phyloP scores from a whole-genome alignment of 2,888 invertebrate species.

The Trimorus sp. region DNA sequence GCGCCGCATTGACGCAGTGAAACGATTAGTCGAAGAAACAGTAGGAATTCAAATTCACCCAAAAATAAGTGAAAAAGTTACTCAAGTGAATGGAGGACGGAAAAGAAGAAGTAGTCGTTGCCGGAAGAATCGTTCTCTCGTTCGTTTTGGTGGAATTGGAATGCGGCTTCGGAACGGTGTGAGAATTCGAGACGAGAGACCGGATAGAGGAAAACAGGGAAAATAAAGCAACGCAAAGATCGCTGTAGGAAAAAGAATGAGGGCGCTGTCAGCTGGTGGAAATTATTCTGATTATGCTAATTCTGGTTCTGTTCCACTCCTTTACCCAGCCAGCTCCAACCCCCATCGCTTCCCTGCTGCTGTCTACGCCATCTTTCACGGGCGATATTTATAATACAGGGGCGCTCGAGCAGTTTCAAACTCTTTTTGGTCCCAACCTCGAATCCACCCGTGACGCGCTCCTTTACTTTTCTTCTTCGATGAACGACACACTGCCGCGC shows the following conservation, averaged over 20 bases:
- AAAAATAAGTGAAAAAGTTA: constrained; percentile 66
- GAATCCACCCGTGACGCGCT: constrained; percentile 63
- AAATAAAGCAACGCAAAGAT: constrained; percentile 81
- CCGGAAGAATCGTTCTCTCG: constrained; percentile 64
- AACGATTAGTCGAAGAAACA: constrained; percentile 66
- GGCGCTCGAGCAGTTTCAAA: constrained; percentile 81
- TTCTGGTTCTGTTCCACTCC: constrained; percentile 83
- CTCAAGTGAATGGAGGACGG: constrained; percentile 56
- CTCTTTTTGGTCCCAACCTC: constrained; percentile 77
- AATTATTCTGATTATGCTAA: constrained; percentile 86
- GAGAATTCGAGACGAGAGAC: constrained; percentile 74
- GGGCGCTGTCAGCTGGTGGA: constrained; percentile 85
- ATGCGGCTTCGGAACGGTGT: constrained; percentile 70
- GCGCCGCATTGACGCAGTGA: constrained; percentile 64
- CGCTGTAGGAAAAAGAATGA: constrained; percentile 83
- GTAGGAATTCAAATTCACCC: constrained; percentile 57
- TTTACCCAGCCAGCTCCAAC: constrained; percentile 79
- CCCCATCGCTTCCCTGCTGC: constrained; percentile 78
- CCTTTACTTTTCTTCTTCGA: constrained; percentile 67
- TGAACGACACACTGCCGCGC: constrained; percentile 66
- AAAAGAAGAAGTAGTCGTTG: constrained; percentile 59
- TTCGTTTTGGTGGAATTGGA: constrained; percentile 68
- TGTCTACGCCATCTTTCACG: constrained; percentile 82
- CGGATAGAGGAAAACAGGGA: constrained; percentile 79
- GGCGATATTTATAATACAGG: constrained; percentile 82